Conservation (phyloP, 2,888 invertebrate species). For the Andrena bucephala region DNA sequence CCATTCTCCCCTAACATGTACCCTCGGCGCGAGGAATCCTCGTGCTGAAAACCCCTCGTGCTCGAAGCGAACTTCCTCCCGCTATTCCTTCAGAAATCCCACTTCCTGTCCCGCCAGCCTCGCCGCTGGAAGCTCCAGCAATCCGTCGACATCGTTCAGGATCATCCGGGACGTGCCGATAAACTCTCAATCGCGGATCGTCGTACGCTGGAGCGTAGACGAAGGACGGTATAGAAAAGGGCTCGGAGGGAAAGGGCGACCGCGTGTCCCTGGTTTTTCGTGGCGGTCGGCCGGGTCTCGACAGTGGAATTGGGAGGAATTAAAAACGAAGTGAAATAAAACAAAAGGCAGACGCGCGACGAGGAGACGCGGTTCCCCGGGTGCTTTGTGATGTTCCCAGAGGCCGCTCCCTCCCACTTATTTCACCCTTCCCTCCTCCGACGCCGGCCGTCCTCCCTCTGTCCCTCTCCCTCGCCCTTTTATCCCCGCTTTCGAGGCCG, state of each 20-base stretch:
- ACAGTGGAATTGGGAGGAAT: constrained; percentile 79
- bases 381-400: constrained; percentile 78
- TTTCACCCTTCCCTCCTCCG: constrained; percentile 46
- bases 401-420: constrained; percentile 68
- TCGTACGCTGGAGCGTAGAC: constrained; percentile 1
- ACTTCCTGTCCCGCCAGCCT: no score
- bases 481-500: constrained; percentile 47
- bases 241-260: constrained; percentile 4
- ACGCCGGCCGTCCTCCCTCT: constrained; percentile 25
- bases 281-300: constrained; percentile 61
- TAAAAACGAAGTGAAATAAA: constrained; percentile 80
- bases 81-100: no score
- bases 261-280: constrained; percentile 69
- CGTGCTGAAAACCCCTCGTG: no score
- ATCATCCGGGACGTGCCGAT: background rate
- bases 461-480: constrained; percentile 17
- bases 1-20: no score
- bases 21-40: no score
- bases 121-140: background rate
- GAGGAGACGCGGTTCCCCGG: constrained; percentile 68
- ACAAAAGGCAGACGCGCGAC: constrained; percentile 70
- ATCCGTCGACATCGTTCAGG: background rate
- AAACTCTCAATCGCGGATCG: constrained; percentile 27
- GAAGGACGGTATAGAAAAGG: constrained; percentile 24
- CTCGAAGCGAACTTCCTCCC: no score